A percentile compares a stretch with the other conserved stretches of the same genome.
These are phyloP conservation scores for Acrocephalus arundinaceus DNA, from an alignment of 2,113 vertebrate genomes.

Conservation along the genomic window DNA sequence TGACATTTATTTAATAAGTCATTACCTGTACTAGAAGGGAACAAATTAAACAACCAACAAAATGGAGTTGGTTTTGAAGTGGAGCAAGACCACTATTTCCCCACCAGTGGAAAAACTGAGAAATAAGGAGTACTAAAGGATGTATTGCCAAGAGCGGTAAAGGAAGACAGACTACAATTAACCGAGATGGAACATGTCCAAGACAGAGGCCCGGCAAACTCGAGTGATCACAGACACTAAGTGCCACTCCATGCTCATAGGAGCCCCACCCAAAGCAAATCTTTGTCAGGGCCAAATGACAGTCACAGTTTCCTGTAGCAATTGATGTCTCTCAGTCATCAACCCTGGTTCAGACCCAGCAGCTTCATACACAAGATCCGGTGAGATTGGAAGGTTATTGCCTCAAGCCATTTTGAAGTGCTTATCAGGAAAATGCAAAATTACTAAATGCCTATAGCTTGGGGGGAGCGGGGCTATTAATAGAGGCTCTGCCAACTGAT, in stretches of 20 bases:
- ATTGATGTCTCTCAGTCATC: background rate
- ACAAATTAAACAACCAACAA: background rate
- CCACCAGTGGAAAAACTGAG: background rate
- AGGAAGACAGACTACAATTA: conserved; percentile 22
- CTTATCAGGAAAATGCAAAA: conserved; percentile 35
- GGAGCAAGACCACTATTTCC: background rate
- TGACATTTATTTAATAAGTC: background rate
- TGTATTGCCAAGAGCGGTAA: background rate
- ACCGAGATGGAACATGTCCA: background rate
- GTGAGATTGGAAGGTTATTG: background rate
- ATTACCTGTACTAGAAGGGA: background rate
- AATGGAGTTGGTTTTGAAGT: background rate
- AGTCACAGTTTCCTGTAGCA: background rate
- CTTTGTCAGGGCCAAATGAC: background rate
- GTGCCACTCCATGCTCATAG: background rate
- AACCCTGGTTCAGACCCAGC: background rate
- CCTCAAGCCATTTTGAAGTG: background rate
- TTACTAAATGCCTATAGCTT: conserved; percentile 3
- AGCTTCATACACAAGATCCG: background rate
- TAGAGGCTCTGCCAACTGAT: background rate
- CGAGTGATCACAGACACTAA: background rate
- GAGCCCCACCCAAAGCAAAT: background rate
- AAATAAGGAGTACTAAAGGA: background rate
- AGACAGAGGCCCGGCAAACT: background rate
- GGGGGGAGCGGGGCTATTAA: background rate